A percentile compares a stretch with the other conserved stretches of the same genome.
Evolutionary conservation across 2,113 vertebrate species (phyloP).

Genomic region (Bostrychus sinensis): DNA sequence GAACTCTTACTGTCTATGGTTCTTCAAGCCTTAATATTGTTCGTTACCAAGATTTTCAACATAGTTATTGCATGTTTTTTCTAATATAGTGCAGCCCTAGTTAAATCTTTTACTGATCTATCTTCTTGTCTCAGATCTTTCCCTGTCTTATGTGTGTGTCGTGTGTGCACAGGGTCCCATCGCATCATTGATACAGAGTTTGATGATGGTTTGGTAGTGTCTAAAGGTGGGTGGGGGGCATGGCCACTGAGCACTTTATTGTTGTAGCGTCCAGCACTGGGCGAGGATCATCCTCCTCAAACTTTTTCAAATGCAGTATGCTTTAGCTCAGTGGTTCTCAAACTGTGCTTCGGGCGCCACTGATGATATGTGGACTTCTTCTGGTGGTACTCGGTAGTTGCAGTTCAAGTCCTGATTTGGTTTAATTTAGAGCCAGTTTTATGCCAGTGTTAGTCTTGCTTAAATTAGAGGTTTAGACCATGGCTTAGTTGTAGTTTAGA

Average conservation of each 20-base stretch:
- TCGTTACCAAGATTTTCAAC: too few species aligned
- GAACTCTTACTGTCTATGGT: too few species aligned
- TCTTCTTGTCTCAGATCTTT: slow-evolving; percentile 44
- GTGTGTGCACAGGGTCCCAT: slow-evolving; percentile 90
- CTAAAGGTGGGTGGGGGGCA: slow-evolving; percentile 94
- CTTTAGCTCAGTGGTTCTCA: not conserved
- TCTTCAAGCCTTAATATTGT: too few species aligned
- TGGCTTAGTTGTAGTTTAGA: too few species aligned
- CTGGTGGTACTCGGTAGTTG: too few species aligned
- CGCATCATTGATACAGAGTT: slow-evolving; percentile 99
- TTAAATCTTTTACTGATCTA: slow-evolving; percentile 34
- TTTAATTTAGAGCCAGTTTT: too few species aligned
- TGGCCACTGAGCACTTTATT: slow-evolving; percentile 68
- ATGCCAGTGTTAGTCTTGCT: too few species aligned
- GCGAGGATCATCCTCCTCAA: slow-evolving; percentile 53
- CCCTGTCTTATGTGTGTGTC: slow-evolving; percentile 42
- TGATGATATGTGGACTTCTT: too few species aligned
- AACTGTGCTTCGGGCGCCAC: too few species aligned
- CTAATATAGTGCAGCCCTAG: not conserved
- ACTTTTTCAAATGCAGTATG: slow-evolving; percentile 16
- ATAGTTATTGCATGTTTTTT: not conserved
- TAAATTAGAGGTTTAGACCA: too few species aligned
- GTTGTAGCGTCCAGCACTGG: slow-evolving; percentile 72
- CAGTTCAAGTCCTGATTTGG: too few species aligned
- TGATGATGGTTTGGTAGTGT: slow-evolving; percentile 97